Conservation (phyloP, 2,797 vertebrate species). For the Varecia variegata region DNA sequence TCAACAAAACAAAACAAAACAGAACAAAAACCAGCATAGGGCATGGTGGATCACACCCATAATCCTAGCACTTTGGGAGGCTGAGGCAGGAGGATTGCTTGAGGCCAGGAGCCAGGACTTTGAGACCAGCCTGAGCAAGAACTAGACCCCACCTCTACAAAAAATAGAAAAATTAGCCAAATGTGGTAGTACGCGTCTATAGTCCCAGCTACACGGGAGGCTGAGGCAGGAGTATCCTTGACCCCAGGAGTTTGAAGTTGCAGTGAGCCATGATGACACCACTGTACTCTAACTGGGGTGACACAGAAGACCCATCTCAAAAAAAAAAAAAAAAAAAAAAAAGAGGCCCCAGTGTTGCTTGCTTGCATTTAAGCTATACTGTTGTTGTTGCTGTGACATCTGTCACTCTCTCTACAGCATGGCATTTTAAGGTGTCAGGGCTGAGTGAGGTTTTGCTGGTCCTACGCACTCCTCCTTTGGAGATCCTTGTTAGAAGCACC, state of each 20-base stretch:
- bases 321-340: background rate
- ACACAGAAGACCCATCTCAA: background rate
- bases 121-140: background rate
- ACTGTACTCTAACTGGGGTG: background rate
- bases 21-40: background rate
- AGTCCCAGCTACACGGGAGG: background rate
- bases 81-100: background rate
- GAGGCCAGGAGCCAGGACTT: background rate
- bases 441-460: slow-evolving; percentile 79
- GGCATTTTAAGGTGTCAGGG: slow-evolving; percentile 77
- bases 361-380: slow-evolving; percentile 65
- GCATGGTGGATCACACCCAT: background rate
- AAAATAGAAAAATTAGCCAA: background rate
- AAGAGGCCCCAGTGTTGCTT: slow-evolving; percentile 17
- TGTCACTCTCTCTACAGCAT: slow-evolving; percentile 75
- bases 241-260: background rate
- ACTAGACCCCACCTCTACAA: background rate
- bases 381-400: slow-evolving; percentile 70
- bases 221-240: background rate
- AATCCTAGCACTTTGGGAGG: background rate
- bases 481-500: slow-evolving; percentile 72
- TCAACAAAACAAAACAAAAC: background rate
- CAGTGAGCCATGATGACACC: background rate
- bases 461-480: slow-evolving; percentile 71
- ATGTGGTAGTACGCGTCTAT: background rate